Conservation (phyloP, 2,797 vertebrate species). For the Ptychadena robeensis region DNA sequence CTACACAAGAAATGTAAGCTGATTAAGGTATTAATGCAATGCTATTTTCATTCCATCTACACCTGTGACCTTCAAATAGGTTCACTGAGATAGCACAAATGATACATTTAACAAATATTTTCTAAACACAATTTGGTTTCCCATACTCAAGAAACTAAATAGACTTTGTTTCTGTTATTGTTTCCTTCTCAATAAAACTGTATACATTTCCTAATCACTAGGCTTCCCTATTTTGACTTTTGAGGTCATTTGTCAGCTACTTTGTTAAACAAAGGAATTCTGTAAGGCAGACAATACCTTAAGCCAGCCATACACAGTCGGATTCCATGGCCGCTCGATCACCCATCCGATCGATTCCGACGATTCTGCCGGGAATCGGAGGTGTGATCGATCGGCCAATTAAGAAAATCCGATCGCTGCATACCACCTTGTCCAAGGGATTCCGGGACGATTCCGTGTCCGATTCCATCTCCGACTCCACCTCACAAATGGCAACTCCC, state of each 20-base stretch:
- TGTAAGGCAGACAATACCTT: neutral
- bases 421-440: no score
- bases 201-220: neutral
- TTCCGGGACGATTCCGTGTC: no score
- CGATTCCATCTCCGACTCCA: no score
- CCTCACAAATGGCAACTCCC: no score
- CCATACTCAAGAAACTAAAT: slow-evolving; percentile 3
- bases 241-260: neutral
- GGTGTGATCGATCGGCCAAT: no score
- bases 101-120: neutral
- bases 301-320: no score
- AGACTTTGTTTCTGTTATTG: neutral
- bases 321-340: no score
- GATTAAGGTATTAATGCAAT: slow-evolving; percentile 49
- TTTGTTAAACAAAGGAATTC: slow-evolving; percentile 7
- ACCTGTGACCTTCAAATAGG: slow-evolving; percentile 36
- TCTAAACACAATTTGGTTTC: neutral
- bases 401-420: no score
- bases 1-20: slow-evolving; percentile 30
- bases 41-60: slow-evolving; percentile 21
- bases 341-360: no score
- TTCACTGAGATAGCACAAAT: neutral
- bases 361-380: no score
- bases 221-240: slow-evolving; percentile 8
- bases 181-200: neutral